Conservation (phyloP, 92 coral and sea anemone genomes). For the Muricea muricata region DNA sequence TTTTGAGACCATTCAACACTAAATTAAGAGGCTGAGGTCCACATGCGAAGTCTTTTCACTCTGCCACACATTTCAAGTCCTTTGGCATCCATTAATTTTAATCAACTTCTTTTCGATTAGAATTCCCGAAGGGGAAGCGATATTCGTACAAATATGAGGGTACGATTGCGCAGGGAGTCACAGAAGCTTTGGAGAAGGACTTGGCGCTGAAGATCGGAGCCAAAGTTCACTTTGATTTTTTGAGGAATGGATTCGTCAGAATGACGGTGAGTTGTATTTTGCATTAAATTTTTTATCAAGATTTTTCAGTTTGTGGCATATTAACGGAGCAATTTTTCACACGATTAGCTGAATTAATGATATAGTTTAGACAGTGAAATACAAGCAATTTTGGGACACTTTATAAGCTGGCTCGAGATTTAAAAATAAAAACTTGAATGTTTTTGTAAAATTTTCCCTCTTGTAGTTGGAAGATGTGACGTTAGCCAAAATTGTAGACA, state of each 20-base stretch:
- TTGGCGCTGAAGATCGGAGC: constrained; percentile 77
- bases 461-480: constrained; percentile 14
- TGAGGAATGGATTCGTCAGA: constrained; percentile 49
- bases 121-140: constrained; percentile 64
- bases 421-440: background rate
- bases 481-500: background rate
- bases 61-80: too few species aligned
- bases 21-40: too few species aligned
- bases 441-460: background rate
- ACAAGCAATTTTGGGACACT: background rate
- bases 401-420: background rate
- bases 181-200: constrained; percentile 67
- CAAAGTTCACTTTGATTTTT: constrained; percentile 64
- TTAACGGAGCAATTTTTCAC: too few species aligned
- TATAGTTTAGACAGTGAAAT: too few species aligned
- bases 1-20: too few species aligned
- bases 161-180: constrained; percentile 74
- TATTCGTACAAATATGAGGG: constrained; percentile 74
- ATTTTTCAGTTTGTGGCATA: background rate
- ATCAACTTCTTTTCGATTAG: constrained; percentile 34
- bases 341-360: too few species aligned
- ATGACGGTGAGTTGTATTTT: constrained; percentile 62
- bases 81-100: too few species aligned
- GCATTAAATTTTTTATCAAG: too few species aligned
- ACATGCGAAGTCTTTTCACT: too few species aligned